Conservation (phyloP, 2,888 invertebrate species). For the Agrilus cyanescens region DNA sequence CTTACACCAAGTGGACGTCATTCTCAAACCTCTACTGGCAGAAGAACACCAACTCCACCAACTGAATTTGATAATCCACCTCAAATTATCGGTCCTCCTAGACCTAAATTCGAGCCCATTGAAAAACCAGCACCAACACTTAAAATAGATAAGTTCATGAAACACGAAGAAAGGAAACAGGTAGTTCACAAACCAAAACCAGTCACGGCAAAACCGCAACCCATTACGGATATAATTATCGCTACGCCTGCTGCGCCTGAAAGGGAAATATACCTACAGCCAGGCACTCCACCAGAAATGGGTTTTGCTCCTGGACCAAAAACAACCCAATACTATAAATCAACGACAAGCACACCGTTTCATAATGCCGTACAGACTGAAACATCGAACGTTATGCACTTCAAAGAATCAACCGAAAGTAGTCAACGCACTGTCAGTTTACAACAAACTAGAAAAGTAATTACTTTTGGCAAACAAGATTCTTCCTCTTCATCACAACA, state of each 20-base stretch:
- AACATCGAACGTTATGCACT: constrained; percentile 56
- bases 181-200: constrained; percentile 43
- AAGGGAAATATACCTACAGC: constrained; percentile 36
- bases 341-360: constrained; percentile 43
- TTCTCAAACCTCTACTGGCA: constrained; percentile 34
- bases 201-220: constrained; percentile 33
- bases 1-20: constrained; percentile 40
- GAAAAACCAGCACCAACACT: constrained; percentile 31
- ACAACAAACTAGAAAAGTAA: constrained; percentile 56
- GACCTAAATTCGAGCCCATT: constrained; percentile 49
- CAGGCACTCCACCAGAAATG: constrained; percentile 47
- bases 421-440: constrained; percentile 53
- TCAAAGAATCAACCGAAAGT: constrained; percentile 56
- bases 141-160: constrained; percentile 29
- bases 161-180: constrained; percentile 32
- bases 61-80: constrained; percentile 44
- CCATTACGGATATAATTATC: constrained; percentile 24
- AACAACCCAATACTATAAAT: constrained; percentile 42
- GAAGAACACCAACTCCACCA: constrained; percentile 44
- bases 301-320: constrained; percentile 42
- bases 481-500: constrained; percentile 37
- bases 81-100: constrained; percentile 33
- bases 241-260: constrained; percentile 27
- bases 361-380: constrained; percentile 54
- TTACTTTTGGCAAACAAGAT: constrained; percentile 49